Evolutionary conservation across 2,113 vertebrate genomes (phyloP).

Genomic region (Actenoides hombroni): DNA sequence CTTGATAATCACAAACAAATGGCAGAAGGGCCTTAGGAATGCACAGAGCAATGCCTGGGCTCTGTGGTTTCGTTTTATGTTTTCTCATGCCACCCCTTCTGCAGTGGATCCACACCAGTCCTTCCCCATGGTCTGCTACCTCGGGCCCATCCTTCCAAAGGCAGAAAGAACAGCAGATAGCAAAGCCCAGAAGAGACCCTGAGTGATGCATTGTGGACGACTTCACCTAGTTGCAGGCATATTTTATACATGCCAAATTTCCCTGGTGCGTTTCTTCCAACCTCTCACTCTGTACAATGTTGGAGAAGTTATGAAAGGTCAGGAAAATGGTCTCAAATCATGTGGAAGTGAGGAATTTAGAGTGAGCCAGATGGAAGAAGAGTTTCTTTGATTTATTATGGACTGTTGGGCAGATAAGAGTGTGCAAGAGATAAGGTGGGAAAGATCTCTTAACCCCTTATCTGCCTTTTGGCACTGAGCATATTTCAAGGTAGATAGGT

Average conservation of each 20-base stretch:
- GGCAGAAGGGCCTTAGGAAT: not conserved
- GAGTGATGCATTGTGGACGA: not conserved
- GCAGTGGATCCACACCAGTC: not conserved
- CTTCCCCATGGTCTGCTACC: not conserved
- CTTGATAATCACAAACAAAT: not conserved
- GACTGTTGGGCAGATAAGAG: constrained; percentile 46
- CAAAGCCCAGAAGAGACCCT: not conserved
- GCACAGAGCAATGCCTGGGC: accelerated
- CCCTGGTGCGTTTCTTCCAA: not conserved
- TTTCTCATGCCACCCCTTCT: not conserved
- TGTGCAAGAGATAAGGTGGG: not conserved
- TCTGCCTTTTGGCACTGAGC: constrained; percentile 27
- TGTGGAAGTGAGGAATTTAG: constrained; percentile 59
- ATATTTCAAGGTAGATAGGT: constrained; percentile 64
- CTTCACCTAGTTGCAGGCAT: not conserved
- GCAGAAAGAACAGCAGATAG: not conserved
- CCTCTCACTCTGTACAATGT: not conserved
- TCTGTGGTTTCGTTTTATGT: not conserved
- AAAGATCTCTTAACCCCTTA: constrained; percentile 65
- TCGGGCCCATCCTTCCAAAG: not conserved
- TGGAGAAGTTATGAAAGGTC: constrained; percentile 3
- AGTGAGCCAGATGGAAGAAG: constrained; percentile 61
- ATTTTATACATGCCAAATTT: not conserved
- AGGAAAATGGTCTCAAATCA: constrained; percentile 38
- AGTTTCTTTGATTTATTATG: constrained; percentile 65